Conservation (phyloP, 2,888 invertebrate species). For the Drosophila melanocephala region DNA sequence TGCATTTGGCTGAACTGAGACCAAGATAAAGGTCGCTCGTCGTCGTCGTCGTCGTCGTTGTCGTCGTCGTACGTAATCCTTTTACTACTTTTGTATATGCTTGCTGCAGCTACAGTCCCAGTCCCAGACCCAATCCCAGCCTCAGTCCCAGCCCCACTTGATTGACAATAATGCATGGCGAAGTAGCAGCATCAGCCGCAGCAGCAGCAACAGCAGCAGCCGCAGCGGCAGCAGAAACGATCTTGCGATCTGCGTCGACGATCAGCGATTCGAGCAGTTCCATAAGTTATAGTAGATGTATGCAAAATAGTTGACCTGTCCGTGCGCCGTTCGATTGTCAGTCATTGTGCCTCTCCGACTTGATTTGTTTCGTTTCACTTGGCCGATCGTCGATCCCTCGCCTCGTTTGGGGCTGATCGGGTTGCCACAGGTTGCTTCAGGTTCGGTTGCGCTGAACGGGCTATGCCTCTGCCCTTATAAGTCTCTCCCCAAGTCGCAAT, state of each 20-base stretch:
- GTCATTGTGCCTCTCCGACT: conserved; percentile 78
- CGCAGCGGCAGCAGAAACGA: conserved; percentile 38
- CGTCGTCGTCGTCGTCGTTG: conserved; percentile 43
- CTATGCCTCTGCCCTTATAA: conserved; percentile 70
- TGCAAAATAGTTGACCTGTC: conserved; percentile 85
- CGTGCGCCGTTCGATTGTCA: conserved; percentile 79
- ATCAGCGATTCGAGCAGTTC: conserved; percentile 75
- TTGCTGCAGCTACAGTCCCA: conserved; percentile 34
- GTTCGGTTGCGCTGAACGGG: neutral
- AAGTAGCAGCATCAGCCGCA: conserved; percentile 61
- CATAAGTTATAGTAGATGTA: conserved; percentile 83
- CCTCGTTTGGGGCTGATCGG: conserved; percentile 41
- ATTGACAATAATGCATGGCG: conserved; percentile 83
- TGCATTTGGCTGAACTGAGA: conserved; percentile 59
- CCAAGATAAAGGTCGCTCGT: conserved; percentile 75
- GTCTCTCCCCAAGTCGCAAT: conserved; percentile 59
- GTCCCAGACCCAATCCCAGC: conserved; percentile 25
- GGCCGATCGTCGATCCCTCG: conserved; percentile 65
- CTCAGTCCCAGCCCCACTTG: conserved; percentile 64
- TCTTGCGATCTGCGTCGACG: conserved; percentile 68
- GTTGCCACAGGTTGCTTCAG: conserved; percentile 39
- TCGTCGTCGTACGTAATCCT: conserved; percentile 69
- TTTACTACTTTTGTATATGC: conserved; percentile 69
- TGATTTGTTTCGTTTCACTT: conserved; percentile 82
- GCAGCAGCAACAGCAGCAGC: conserved; percentile 46